Conservation (phyloP, 2,113 vertebrate genomes). For the Psophia crepitans region DNA sequence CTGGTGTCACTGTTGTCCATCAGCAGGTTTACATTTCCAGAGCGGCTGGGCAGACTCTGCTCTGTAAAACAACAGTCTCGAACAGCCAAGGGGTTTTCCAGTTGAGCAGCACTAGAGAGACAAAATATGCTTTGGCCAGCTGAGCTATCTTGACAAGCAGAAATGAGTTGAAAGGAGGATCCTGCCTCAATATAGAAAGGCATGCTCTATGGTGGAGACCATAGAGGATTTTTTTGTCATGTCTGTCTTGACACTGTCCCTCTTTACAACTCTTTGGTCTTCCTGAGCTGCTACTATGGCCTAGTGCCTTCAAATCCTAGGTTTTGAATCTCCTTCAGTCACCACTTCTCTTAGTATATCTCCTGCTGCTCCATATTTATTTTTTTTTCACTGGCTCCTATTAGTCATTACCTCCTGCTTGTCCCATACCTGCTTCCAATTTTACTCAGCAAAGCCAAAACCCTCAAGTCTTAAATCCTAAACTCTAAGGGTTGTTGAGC, state of each 20-base stretch:
- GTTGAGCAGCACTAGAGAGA: fast-evolving
- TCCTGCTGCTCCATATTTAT: neutral
- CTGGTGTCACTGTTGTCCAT: neutral
- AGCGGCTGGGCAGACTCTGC: neutral
- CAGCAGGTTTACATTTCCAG: neutral
- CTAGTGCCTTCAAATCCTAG: neutral
- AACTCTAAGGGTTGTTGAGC: conserved; percentile 33
- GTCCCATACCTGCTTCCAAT: conserved; percentile 19
- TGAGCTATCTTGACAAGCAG: neutral
- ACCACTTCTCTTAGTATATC: neutral
- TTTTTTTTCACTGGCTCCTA: neutral
- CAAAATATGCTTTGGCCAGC: neutral
- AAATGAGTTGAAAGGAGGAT: neutral
- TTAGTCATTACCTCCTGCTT: neutral
- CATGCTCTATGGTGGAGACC: neutral
- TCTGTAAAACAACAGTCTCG: neutral
- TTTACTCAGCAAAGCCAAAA: neutral
- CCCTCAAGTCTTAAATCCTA: neutral
- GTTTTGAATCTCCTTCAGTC: neutral
- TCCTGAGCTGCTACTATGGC: neutral
- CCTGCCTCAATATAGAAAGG: fast-evolving
- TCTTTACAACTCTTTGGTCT: neutral
- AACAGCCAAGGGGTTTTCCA: neutral
- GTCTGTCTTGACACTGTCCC: neutral
- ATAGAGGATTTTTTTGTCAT: fast-evolving